Evolutionary conservation across 2,113 vertebrate species (phyloP).

Genomic region (Lichenostomus cassidix): DNA sequence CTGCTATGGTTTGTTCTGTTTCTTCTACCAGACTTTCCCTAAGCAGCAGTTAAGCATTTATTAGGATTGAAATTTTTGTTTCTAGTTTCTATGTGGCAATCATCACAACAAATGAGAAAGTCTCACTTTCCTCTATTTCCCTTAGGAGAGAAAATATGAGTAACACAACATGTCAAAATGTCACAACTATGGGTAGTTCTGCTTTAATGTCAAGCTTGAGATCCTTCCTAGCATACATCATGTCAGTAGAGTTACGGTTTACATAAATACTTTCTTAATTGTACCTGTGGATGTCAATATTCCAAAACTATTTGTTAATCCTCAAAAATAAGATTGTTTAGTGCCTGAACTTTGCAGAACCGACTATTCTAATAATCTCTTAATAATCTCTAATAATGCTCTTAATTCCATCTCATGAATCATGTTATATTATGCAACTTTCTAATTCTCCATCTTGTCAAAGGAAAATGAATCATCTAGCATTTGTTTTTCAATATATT

Average conservation of each 20-base stretch:
- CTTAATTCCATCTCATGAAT: background rate
- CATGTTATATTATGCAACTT: background rate
- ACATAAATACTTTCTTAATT: background rate
- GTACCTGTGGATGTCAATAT: background rate
- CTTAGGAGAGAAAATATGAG: background rate
- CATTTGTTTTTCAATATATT: background rate
- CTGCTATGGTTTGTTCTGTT: background rate
- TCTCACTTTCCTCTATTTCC: background rate
- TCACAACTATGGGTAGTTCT: background rate
- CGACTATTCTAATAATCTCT: background rate
- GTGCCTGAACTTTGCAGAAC: background rate
- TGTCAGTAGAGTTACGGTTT: background rate
- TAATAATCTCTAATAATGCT: too few species aligned
- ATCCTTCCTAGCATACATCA: background rate
- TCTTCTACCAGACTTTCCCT: background rate
- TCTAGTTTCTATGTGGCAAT: background rate
- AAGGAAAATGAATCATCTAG: background rate
- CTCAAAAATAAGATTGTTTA: background rate
- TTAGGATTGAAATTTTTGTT: background rate
- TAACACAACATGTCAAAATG: background rate
- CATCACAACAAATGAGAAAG: background rate
- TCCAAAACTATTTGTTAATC: background rate
- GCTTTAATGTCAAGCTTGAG: background rate
- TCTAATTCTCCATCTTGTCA: background rate
- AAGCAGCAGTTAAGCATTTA: background rate